Evolutionary conservation across 1,140 invertebrate genomes (phyloP).

Genomic region (Drosophila novamexicana): DNA sequence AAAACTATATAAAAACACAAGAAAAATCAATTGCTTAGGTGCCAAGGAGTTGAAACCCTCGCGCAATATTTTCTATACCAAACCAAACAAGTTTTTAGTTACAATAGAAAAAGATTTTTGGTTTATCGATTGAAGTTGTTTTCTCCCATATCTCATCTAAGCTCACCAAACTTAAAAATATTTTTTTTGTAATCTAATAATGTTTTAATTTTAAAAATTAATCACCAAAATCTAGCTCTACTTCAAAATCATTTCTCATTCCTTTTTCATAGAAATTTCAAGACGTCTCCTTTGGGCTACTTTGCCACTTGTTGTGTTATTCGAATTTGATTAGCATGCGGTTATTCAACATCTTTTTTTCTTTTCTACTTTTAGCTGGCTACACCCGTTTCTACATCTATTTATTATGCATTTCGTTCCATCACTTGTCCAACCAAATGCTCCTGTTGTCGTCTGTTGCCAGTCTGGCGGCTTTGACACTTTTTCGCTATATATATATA

Average conservation of each 20-base stretch:
- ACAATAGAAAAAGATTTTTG: too few species aligned
- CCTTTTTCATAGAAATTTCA: not conserved
- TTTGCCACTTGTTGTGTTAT: slow-evolving; percentile 32
- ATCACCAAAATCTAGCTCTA: not conserved
- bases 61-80: too few species aligned
- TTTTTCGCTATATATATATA: slow-evolving; percentile 23
- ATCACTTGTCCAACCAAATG: slow-evolving; percentile 58
- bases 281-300: slow-evolving; percentile 12
- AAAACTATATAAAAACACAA: too few species aligned
- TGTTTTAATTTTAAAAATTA: too few species aligned
- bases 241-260: not conserved
- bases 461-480: slow-evolving; percentile 62
- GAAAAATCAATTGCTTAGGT: too few species aligned
- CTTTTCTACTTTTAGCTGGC: not conserved
- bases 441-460: slow-evolving; percentile 34
- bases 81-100: too few species aligned
- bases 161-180: too few species aligned
- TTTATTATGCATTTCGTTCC: slow-evolving; percentile 59
- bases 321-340: slow-evolving; percentile 64
- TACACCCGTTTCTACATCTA: slow-evolving; percentile 48
- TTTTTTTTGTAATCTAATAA: too few species aligned
- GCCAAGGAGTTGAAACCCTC: too few species aligned
- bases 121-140: too few species aligned
- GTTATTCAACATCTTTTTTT: slow-evolving; percentile 27
- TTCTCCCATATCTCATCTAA: too few species aligned